Percentiles rank a stretch among this genome's conserved stretches.
Evolutionary conservation across 2,888 invertebrate genomes (phyloP).

Genomic region (Phortica okadai): DNA sequence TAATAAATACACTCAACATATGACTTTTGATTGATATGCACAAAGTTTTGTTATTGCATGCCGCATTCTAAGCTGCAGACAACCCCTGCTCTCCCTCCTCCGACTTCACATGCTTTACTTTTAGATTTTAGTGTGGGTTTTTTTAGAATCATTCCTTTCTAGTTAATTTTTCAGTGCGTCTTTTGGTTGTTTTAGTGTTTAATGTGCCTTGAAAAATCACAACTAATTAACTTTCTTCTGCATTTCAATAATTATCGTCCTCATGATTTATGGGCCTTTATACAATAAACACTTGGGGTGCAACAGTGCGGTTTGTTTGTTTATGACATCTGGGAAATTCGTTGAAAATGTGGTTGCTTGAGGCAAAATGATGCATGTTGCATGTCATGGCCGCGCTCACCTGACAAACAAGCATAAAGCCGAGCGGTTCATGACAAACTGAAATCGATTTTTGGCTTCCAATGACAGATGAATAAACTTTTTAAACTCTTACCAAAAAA

Average conservation of each 20-base stretch:
- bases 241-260: slow-evolving; percentile 48
- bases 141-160: slow-evolving; percentile 46
- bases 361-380: too few relatives aligned
- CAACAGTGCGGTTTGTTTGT: too few relatives aligned
- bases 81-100: slow-evolving; percentile 6
- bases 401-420: too few relatives aligned
- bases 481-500: too few relatives aligned
- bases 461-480: too few relatives aligned
- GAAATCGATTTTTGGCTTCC: too few relatives aligned
- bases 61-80: slow-evolving; percentile 1
- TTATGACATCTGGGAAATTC: too few relatives aligned
- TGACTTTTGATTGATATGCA: slow-evolving; percentile 46
- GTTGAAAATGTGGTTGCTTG: too few relatives aligned
- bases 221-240: slow-evolving; percentile 78
- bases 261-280: slow-evolving; percentile 21
- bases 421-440: too few relatives aligned
- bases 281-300: too few relatives aligned
- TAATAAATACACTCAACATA: slow-evolving; percentile 63
- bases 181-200: slow-evolving; percentile 25
- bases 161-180: slow-evolving; percentile 43
- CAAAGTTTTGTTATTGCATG: neutral
- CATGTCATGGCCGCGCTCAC: too few relatives aligned
- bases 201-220: slow-evolving; percentile 69
- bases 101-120: slow-evolving; percentile 32
- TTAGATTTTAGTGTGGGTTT: slow-evolving; percentile 40